These are phyloP conservation scores for Podargus strigoides DNA, from an alignment of 2,797 vertebrate genomes.

Conservation along the genomic window DNA sequence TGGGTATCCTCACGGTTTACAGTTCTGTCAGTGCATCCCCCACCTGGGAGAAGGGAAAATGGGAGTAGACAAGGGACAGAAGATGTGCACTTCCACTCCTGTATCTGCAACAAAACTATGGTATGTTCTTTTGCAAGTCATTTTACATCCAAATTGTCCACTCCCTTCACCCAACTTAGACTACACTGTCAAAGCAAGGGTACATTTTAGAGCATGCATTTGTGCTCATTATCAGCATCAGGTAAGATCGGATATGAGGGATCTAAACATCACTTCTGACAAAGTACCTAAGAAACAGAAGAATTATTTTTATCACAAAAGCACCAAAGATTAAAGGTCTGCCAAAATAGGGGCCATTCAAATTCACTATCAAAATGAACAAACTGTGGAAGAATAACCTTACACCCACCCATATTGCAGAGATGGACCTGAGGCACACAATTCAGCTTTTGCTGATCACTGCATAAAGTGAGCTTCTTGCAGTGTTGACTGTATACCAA, in stretches of 20 bases:
- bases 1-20: not conserved
- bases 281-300: not conserved
- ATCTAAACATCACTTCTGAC: not conserved
- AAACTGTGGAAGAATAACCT: not conserved
- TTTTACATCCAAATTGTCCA: not conserved
- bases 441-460: not conserved
- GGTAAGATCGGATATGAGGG: not conserved
- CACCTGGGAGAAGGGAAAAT: not conserved
- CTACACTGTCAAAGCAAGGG: not conserved
- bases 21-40: not conserved
- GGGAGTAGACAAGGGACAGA: not conserved
- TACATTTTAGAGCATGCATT: not conserved
- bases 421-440: not conserved
- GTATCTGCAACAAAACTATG: not conserved
- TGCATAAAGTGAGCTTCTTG: not conserved
- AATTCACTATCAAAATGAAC: not conserved
- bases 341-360: not conserved
- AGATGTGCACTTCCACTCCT: not conserved
- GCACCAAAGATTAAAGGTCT: not conserved
- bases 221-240: not conserved
- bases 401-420: not conserved
- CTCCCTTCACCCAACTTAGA: not conserved
- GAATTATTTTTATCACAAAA: not conserved
- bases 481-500: constrained; percentile 3
- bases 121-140: not conserved